Base-by-base conservation (phyloP, 30 jellyfish, hydroid and myxozoan species). In the Sanderia malayensis region DNA sequence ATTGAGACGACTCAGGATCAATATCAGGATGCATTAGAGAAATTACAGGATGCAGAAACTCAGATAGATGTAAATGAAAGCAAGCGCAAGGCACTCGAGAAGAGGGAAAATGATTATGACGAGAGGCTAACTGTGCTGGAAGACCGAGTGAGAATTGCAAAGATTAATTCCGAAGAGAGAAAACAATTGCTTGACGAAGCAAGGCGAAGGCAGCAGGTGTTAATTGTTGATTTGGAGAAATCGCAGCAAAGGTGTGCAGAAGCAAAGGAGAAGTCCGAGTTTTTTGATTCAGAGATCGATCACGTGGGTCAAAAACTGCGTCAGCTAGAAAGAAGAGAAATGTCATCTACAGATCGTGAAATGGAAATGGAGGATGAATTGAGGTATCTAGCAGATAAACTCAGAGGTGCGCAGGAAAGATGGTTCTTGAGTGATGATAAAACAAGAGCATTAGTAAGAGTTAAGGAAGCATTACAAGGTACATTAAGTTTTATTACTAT, bases 101-200 rank as follows among this genome's bases (percentile, higher is more conserved):
- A 59, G 55, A 49, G 93, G 24, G 94, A 81, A 31, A n/a, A 75
- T 1, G 95, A 81, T n/a, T 88, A 73, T 30, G 97, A 88, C 30
- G 82, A 59, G 11, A 30, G 74, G 37, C 30, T 80, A 26, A 31
- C 45, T 0, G 64, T 65, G 41, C 88, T 88, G 23, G 97, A 88
- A 69, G 93, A 80, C 19, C 62, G 86, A n/a, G 57, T 88, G 57
- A 34, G 83, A 28, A 37, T 45, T 29, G 88, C 80, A 27, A 94
- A 57, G 67, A 87, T 70, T n/a, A 58, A 55, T 28, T 70, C 59
- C 44, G 91, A 69, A 29, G 97, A 88, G 52, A 46, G 86, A 47
- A 62, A 80, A 71, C 89, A 63, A 23, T 74, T 79, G 63, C 69
- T 86, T 4, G 97, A 88, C 20, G 97, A 88, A 33, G 94, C 95